phyloP scores from a whole-genome alignment of 2,888 invertebrate genomes.

The Hedya salicella region DNA sequence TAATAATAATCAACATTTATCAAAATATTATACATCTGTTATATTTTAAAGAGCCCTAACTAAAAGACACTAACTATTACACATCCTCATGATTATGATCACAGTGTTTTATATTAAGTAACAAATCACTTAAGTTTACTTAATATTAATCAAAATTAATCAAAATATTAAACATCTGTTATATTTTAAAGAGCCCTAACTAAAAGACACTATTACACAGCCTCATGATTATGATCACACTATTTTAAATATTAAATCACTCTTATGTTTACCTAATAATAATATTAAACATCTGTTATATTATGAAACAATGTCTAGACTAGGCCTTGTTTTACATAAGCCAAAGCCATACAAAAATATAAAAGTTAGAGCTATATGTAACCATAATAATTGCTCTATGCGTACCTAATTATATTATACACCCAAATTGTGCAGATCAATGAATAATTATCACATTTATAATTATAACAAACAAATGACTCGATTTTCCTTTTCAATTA shows the following conservation, averaged over 20 bases:
- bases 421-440: not conserved
- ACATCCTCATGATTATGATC: no score
- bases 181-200: no score
- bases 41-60: constrained; percentile 1
- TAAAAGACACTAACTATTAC: no score
- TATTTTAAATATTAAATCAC: constrained; percentile 6
- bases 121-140: no score
- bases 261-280: constrained; percentile 12
- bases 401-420: constrained; percentile 1
- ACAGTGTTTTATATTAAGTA: no score
- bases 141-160: no score
- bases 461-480: not conserved
- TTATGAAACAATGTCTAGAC: not conserved
- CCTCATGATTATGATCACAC: not conserved
- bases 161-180: no score
- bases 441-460: no score
- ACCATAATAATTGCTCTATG: constrained; percentile 1
- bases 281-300: constrained; percentile 12
- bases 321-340: constrained; percentile 2
- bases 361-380: constrained; percentile 1
- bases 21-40: constrained; percentile 5
- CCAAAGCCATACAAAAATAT: constrained; percentile 1
- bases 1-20: constrained; percentile 14
- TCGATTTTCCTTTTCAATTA: constrained; percentile 1
- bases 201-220: no score